Evolutionary conservation across 1,140 invertebrate genomes (phyloP).

Genomic region (Heliconius hermathena): DNA sequence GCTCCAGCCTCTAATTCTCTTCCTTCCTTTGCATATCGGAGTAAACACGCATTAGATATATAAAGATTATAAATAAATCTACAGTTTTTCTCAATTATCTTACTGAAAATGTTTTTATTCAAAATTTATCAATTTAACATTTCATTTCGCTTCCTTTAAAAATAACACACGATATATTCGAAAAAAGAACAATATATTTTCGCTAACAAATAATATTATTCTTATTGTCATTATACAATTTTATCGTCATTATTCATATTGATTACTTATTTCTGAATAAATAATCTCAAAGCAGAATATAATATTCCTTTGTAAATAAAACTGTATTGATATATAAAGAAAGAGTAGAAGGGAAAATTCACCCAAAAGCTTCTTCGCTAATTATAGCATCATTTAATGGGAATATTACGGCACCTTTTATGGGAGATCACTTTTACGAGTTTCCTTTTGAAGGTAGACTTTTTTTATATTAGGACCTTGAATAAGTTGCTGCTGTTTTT

Average conservation of each 20-base stretch:
- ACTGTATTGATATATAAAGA: not conserved
- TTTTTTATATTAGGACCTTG: not conserved
- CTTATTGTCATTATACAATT: not conserved
- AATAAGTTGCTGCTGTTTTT: too few species aligned
- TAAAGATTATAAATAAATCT: too few species aligned
- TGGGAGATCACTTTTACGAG: constrained; percentile 6
- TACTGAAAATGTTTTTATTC: too few species aligned
- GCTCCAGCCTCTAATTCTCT: too few species aligned
- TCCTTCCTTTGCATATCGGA: too few species aligned
- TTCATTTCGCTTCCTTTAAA: too few species aligned
- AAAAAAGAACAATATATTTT: too few species aligned
- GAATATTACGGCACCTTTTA: constrained; percentile 17
- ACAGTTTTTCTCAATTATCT: too few species aligned
- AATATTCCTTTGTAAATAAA: constrained; percentile 19
- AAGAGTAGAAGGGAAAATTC: constrained; percentile 5
- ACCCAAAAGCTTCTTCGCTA: not conserved
- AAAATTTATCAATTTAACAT: too few species aligned
- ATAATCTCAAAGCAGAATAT: not conserved
- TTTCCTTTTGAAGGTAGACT: not conserved
- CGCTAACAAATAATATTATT: too few species aligned
- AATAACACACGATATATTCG: too few species aligned
- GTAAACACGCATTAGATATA: too few species aligned
- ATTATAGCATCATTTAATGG: constrained; percentile 17
- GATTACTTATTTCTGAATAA: not conserved
- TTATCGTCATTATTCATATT: not conserved